Conservation (phyloP, 1,140 invertebrate species). For the Tigriopus japonicus region DNA sequence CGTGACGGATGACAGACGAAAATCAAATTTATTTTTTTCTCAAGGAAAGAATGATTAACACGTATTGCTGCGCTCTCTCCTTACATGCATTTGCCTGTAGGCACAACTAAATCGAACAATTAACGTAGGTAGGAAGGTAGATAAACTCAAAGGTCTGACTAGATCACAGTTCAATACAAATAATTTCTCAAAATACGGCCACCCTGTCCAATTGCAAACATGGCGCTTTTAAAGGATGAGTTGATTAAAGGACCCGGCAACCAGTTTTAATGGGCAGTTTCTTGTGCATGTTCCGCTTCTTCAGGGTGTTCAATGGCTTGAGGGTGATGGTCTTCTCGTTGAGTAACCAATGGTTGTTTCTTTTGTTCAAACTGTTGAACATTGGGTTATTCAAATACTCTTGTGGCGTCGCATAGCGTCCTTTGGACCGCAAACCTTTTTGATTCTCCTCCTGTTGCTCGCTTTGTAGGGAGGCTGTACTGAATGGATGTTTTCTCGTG, state of each 20-base stretch:
- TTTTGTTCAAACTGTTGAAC: slow-evolving; percentile 5
- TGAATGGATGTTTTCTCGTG: background rate
- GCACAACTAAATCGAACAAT: no score
- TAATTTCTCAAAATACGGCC: no score
- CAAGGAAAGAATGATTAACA: no score
- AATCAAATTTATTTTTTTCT: no score
- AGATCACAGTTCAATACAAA: no score
- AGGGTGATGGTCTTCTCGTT: slow-evolving; percentile 10
- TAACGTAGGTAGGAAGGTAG: no score
- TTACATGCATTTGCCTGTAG: no score
- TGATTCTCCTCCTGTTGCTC: no score
- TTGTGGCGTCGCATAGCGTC: background rate
- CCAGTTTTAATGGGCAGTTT: background rate
- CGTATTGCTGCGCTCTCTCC: no score
- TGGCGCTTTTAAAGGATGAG: background rate
- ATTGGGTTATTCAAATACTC: slow-evolving; percentile 13
- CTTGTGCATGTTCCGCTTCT: background rate
- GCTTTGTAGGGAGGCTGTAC: background rate
- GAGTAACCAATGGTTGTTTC: background rate
- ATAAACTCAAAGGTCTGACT: no score
- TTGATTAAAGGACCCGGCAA: background rate
- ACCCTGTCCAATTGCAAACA: background rate
- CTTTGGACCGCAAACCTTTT: background rate
- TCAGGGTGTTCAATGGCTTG: background rate
- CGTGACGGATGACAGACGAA: no score